These are phyloP conservation scores for Ciconia boyciana DNA, from an alignment of 2,113 vertebrate species.

Conservation along the genomic window DNA sequence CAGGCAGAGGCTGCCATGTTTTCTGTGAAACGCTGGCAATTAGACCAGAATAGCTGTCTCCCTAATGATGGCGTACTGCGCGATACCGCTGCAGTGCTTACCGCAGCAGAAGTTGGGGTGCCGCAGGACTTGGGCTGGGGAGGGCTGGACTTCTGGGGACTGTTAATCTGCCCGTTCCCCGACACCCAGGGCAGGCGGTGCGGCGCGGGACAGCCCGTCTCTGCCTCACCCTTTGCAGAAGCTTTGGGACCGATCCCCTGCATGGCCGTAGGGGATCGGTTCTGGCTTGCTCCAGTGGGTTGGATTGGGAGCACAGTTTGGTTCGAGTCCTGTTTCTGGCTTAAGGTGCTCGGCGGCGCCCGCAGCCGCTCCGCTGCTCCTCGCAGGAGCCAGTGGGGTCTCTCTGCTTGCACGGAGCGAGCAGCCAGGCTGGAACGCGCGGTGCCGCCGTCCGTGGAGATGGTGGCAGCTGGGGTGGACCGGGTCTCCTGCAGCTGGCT, in stretches of 20 bases:
- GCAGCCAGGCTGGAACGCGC: rapidly evolving
- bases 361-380: not conserved
- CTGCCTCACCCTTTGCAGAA: not conserved
- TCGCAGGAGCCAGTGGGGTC: not conserved
- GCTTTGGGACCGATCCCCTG: not conserved
- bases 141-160: not conserved
- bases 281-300: not conserved
- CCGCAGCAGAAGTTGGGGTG: not conserved
- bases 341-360: not conserved
- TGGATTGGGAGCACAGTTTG: not conserved
- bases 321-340: not conserved
- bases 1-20: not conserved
- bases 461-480: not conserved
- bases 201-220: not conserved
- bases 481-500: not conserved
- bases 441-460: not conserved
- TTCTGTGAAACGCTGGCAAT: not conserved
- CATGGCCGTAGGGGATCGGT: rapidly evolving
- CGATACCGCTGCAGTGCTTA: not conserved
- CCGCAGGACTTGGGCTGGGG: not conserved
- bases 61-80: not conserved
- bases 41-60: not conserved
- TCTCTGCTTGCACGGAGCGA: rapidly evolving
- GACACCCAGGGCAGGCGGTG: rapidly evolving
- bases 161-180: rapidly evolving